Evolutionary conservation across 2,797 vertebrate genomes (phyloP).

Genomic region (Valencia hispanica): DNA sequence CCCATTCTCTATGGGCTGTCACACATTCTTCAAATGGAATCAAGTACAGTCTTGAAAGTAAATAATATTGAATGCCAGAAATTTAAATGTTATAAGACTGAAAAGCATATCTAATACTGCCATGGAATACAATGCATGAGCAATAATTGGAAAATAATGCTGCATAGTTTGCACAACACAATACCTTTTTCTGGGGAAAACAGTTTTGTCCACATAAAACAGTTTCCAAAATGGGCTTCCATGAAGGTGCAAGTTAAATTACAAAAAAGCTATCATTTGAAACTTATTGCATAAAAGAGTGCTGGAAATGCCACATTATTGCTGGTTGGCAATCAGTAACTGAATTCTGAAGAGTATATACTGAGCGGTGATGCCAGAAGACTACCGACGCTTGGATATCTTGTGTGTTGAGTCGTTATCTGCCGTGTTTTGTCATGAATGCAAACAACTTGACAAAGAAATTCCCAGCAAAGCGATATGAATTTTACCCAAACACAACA

Average conservation of each 20-base stretch:
- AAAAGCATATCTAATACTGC: conserved; percentile 14
- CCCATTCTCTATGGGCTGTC: background rate
- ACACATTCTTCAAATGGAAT: background rate
- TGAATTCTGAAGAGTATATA: background rate
- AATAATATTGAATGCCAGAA: background rate
- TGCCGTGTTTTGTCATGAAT: background rate
- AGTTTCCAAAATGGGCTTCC: background rate
- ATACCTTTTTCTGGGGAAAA: background rate
- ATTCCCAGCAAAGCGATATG: no score
- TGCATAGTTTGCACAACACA: background rate
- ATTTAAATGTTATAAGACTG: background rate
- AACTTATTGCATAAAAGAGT: background rate
- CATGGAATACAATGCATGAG: background rate
- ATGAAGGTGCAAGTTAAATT: background rate
- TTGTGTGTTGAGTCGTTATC: background rate
- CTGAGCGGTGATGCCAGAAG: background rate
- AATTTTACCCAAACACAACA: no score
- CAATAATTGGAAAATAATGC: conserved; percentile 10
- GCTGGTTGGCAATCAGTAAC: background rate
- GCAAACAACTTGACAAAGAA: background rate
- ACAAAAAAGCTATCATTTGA: background rate
- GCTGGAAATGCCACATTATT: background rate
- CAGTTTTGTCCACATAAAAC: background rate
- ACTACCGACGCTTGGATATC: background rate
- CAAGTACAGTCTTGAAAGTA: conserved; percentile 3